Base-by-base conservation (phyloP, 2,797 vertebrate species). In the Mormyrus hasselquistii region DNA sequence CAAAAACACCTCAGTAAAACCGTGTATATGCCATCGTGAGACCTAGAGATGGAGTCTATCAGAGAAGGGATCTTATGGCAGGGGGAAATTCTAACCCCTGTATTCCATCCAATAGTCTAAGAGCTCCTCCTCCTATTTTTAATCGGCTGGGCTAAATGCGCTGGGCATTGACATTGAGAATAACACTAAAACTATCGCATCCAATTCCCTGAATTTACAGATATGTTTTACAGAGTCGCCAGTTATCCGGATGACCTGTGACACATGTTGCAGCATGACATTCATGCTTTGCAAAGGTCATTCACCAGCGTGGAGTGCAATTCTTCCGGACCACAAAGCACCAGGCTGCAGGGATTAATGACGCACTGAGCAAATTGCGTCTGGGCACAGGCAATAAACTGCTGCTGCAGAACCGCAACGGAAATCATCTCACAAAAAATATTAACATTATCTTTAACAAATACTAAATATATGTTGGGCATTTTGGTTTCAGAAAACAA, bases 71-170 rank as follows among this genome's bases (percentile, higher is more conserved):
- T 76, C 87, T 88, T 88, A 7, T 62, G 53, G 34, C 87, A 82
- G 88, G 91, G 88, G 79, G 95, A 93, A 95, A 96, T 92, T 86
- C 89, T 91, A 91, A 91, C 90, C 87, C 92, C 89, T 0, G 38
- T 0, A 91, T 96, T 96, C 96, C 95, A 93, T 90, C 53, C 1
- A 89, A 69, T 83, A 89, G 89, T 73, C 93, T 94, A 93, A 94
- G 92, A 93, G 93, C 92, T 92, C 47, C 57, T 86, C 92, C 50
- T 55, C 3, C 76, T 91, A 91, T 89, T 90, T 91, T 91, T 92
- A 92, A 92, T 94, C 93, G 91, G 83, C 90, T 93, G 86, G 83
- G 50, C 9, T 53, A 53, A 53, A 50, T 86, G 12, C 25, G 47
- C 50, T 52, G 19, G 47, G 8, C 9, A 22, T n/a, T 50, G 22